A percentile compares a stretch with the other conserved stretches of the same genome.
phyloP scores from a whole-genome alignment of 2,797 vertebrate genomes.

The Schizopygopsis malacanthus region DNA sequence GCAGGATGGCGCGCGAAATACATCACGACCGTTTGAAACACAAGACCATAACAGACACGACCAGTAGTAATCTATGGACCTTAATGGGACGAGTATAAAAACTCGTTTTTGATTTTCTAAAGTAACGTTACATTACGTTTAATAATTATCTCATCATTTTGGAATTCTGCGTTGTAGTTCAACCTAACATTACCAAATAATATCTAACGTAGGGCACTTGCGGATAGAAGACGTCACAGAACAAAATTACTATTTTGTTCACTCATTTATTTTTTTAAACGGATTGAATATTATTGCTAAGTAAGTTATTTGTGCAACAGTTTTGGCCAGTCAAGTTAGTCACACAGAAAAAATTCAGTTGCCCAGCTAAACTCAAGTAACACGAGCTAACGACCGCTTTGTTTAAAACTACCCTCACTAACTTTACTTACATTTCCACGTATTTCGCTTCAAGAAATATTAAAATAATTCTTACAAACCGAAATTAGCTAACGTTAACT shows the following conservation, averaged over 20 bases:
- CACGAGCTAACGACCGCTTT: neutral
- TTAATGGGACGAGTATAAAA: no score
- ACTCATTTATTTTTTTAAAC: neutral
- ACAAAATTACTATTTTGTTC: neutral
- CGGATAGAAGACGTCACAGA: neutral
- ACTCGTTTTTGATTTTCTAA: neutral
- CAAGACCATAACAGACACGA: neutral
- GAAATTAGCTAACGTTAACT: neutral
- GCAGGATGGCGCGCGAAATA: slow-evolving; percentile 28
- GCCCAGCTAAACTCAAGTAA: neutral
- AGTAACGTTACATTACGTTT: neutral
- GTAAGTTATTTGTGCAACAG: neutral
- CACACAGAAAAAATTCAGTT: neutral
- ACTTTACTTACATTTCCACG: no score
- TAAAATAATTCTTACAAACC: neutral
- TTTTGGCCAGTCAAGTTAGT: neutral
- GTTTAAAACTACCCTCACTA: neutral
- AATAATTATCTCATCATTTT: neutral
- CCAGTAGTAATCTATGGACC: no score
- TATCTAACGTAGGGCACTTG: no score
- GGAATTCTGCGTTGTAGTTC: neutral
- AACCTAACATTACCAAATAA: neutral
- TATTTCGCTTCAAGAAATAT: neutral
- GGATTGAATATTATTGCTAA: neutral
- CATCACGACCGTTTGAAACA: slow-evolving; percentile 14